Evolutionary conservation across 2,888 invertebrate species (phyloP), one percentile per base, ranked within the genome.

Genomic region (Pachymerium ferrugineum): DNA sequence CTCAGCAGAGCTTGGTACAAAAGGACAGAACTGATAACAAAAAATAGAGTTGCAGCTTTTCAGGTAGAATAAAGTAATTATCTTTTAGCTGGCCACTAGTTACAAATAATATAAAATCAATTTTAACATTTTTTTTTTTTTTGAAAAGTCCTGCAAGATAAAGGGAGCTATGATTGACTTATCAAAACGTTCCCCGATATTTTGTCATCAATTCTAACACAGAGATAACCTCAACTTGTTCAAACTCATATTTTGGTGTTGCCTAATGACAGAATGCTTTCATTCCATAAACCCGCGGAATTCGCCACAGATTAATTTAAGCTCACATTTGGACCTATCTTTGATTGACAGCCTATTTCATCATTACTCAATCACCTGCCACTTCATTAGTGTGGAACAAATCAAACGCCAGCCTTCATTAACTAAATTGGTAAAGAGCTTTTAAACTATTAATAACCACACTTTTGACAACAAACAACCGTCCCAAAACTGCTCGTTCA

Each of bases 371-470:
- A 62, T 62, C 62, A 62, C 25, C 28, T 14, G 62, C 62, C 62
- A 62, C 62, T 28, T 62, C 62, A 62, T 62, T 62, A 62, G 62
- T 12, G 62, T 22, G 3, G 5, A 62, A 62, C 62, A 62, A 62
- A 62, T 62, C 62, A 28, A 62, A 62, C 4, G 62, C 62, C 54
- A 28, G 25, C 62, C 10, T 54, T 54, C 54, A 25, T 25, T 54
- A 54, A 54, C 54, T 54, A 54, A 54, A 47, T 47, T 19, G 19
- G 6, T 47, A 6, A 6, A 25, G n/a, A 28, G 62, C 62, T 62
- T 62, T 62, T 62, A 62, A 62, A 62, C 62, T 62, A 62, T 62
- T 62, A 62, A 62, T 54, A 54, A 54, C 54, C 25, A 28, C 62
- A 62, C 25, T 28, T 62, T 62, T 10, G 62, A 25, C 12, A 14